Conservation (phyloP, 2,113 vertebrate genomes). For the Psettodes erumei region DNA sequence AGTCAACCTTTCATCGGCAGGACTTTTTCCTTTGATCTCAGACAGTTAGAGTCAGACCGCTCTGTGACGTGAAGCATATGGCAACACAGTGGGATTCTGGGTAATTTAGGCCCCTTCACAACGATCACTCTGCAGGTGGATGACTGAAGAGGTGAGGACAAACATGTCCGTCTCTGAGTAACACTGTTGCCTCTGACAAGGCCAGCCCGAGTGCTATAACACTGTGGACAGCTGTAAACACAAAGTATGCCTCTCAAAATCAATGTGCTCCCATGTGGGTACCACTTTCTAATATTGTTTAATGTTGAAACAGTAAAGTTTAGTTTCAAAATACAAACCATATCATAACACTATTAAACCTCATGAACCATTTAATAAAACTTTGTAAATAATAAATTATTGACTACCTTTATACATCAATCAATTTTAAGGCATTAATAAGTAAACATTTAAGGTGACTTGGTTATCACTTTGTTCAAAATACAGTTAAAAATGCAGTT, state of each 20-base stretch:
- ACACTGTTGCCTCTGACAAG: conserved; percentile 1
- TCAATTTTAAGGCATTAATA: neutral
- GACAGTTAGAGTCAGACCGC: conserved; percentile 56
- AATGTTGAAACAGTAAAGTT: too few relatives aligned
- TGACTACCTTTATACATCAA: too few relatives aligned
- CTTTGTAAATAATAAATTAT: too few relatives aligned
- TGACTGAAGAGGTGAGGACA: conserved; percentile 32
- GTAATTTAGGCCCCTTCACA: conserved; percentile 53
- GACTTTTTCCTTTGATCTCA: conserved; percentile 58
- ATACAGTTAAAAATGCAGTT: too few relatives aligned
- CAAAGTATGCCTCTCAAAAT: neutral
- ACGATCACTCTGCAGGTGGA: conserved; percentile 34
- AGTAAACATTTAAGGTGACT: too few relatives aligned
- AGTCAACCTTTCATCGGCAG: conserved; percentile 50
- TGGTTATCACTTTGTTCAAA: too few relatives aligned
- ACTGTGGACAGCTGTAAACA: conserved; percentile 31
- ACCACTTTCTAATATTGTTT: too few relatives aligned
- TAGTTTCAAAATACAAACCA: too few relatives aligned
- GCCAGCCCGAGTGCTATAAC: neutral
- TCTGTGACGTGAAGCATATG: conserved; percentile 64
- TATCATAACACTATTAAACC: too few relatives aligned
- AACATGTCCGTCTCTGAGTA: conserved; percentile 12
- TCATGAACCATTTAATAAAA: too few relatives aligned
- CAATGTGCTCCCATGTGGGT: neutral
- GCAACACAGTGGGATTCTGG: conserved; percentile 65